A percentile compares a stretch with the other conserved stretches of the same genome.
phyloP scores from a whole-genome alignment of 1,140 invertebrate genomes.

The Lucilia sericata region DNA sequence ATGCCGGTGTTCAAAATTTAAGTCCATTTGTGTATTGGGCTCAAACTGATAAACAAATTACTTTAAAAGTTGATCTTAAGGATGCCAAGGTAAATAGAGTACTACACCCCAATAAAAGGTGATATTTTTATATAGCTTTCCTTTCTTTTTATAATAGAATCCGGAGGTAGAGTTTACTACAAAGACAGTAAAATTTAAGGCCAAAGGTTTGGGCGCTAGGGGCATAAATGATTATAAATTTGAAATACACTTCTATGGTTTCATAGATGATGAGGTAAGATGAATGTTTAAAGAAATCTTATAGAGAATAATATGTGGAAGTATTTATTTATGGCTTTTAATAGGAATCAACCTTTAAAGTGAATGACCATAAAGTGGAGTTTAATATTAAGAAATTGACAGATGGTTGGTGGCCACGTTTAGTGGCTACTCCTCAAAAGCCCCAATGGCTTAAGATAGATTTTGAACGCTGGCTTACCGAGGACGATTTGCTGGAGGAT shows the following conservation, averaged over 20 bases:
- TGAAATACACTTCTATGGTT: constrained; percentile 77
- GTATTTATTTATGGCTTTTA: neutral
- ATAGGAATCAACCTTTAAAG: constrained; percentile 47
- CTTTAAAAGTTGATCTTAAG: constrained; percentile 86
- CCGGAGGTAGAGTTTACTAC: constrained; percentile 69
- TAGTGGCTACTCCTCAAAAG: constrained; percentile 82
- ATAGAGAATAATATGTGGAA: neutral
- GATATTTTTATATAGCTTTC: neutral
- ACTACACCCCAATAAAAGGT: no score
- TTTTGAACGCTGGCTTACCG: constrained; percentile 86
- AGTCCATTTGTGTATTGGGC: constrained; percentile 95
- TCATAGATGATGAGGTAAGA: constrained; percentile 77
- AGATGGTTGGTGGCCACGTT: constrained; percentile 83
- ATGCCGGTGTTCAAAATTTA: constrained; percentile 51
- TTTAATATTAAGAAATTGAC: constrained; percentile 79
- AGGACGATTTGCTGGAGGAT: constrained; percentile 75
- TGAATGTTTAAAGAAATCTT: no score
- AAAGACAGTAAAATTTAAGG: constrained; percentile 73
- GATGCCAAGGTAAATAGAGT: constrained; percentile 70
- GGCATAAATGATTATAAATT: constrained; percentile 80
- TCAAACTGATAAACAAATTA: constrained; percentile 82
- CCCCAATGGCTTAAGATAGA: constrained; percentile 92
- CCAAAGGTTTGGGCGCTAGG: constrained; percentile 77
- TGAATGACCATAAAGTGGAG: constrained; percentile 83
- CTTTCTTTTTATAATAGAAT: neutral